phyloP scores from a whole-genome alignment of 2,888 invertebrate species.

The Limnephilus marmoratus region DNA sequence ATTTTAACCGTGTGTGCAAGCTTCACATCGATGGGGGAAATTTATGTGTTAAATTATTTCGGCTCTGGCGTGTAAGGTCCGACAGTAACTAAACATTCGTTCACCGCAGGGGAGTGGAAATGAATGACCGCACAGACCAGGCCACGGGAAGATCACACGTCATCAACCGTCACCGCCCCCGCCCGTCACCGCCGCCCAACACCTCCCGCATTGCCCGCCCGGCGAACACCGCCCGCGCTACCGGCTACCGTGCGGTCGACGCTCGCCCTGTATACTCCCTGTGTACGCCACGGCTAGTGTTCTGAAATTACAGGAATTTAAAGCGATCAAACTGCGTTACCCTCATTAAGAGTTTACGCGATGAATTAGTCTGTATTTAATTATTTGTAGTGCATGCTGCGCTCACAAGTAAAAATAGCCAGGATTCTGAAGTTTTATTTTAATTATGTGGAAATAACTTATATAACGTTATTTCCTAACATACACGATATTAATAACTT shows the following conservation, averaged over 20 bases:
- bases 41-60: conserved; percentile 2
- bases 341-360: background rate
- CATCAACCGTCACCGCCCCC: conserved; percentile 25
- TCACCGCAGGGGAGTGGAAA: conserved; percentile 44
- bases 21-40: background rate
- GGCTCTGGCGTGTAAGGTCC: background rate
- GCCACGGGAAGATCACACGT: conserved; percentile 36
- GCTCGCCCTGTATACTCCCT: background rate
- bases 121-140: conserved; percentile 42
- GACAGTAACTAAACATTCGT: conserved; percentile 30
- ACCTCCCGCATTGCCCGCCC: background rate
- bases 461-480: too few relatives aligned
- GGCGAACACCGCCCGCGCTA: background rate
- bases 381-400: background rate
- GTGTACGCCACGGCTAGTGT: background rate
- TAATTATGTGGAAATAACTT: too few relatives aligned
- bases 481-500: too few relatives aligned
- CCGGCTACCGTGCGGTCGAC: background rate
- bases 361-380: background rate
- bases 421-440: too few relatives aligned
- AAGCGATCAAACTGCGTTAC: background rate
- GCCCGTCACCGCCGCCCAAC: background rate
- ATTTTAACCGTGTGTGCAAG: background rate
- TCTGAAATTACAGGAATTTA: conserved; percentile 10
- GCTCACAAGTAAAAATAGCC: too few relatives aligned